A percentile compares a stretch with the other conserved stretches of the same genome.
These are phyloP conservation scores for Oscheius sp. DNA, from an alignment of 2,888 invertebrate species.

Conservation along the genomic window DNA sequence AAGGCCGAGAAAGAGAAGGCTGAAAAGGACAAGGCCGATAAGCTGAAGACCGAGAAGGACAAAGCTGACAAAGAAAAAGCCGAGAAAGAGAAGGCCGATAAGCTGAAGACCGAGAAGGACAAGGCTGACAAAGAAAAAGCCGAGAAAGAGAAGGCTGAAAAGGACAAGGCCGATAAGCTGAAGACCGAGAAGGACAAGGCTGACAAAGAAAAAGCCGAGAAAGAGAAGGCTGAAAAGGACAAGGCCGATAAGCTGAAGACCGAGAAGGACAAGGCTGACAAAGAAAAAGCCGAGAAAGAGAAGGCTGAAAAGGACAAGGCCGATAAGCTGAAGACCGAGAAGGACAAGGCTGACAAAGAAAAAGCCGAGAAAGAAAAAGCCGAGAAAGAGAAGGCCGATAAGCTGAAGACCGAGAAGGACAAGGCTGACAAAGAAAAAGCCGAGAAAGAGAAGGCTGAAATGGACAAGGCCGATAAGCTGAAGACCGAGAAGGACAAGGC, in stretches of 20 bases:
- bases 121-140: slow-evolving; percentile 2
- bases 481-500: slow-evolving; percentile 11
- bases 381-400: slow-evolving; percentile 6
- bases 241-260: not conserved
- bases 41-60: slow-evolving; percentile 3
- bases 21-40: slow-evolving; percentile 4
- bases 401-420: slow-evolving; percentile 7
- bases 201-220: not conserved
- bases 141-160: slow-evolving; percentile 13
- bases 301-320: slow-evolving; percentile 1
- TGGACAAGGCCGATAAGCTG: not conserved
- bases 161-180: not conserved
- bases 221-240: slow-evolving; percentile 3
- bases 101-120: slow-evolving; percentile 9
- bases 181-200: slow-evolving; percentile 16
- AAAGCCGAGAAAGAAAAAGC: slow-evolving; percentile 1
- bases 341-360: not conserved
- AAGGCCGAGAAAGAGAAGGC: slow-evolving; percentile 6
- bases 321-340: not conserved
- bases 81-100: slow-evolving; percentile 20
- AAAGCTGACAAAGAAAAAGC: not conserved
- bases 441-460: slow-evolving; percentile 14
- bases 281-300: not conserved
- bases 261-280: not conserved
- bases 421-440: slow-evolving; percentile 13